These are phyloP conservation scores for Entomobrya multifasciata DNA, from an alignment of 2,888 invertebrate species.

Conservation along the genomic window DNA sequence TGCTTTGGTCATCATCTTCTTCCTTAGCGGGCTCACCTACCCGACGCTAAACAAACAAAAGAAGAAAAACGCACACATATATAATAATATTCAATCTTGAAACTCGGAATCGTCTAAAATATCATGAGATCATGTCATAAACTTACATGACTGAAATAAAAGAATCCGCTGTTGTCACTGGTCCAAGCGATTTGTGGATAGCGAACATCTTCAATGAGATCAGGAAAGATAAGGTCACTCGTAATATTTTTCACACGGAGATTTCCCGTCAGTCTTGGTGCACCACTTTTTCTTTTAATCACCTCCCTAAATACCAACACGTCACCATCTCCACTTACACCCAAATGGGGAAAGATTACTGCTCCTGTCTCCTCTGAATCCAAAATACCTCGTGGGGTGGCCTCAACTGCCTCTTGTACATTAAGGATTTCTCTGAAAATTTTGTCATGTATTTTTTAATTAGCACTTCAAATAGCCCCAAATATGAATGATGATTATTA, in stretches of 20 bases:
- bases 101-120: no score
- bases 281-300: slow-evolving; percentile 82
- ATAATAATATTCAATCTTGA: no score
- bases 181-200: slow-evolving; percentile 97
- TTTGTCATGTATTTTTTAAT: not conserved
- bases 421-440: slow-evolving; percentile 87
- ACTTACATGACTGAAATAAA: slow-evolving; percentile 84
- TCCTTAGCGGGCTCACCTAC: slow-evolving; percentile 83
- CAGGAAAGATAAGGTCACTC: slow-evolving; percentile 91
- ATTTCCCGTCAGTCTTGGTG: slow-evolving; percentile 71
- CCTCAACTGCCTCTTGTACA: slow-evolving; percentile 89
- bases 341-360: slow-evolving; percentile 87
- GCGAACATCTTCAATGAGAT: slow-evolving; percentile 93
- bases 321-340: slow-evolving; percentile 94
- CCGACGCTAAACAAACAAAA: slow-evolving; percentile 34
- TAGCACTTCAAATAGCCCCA: not conserved
- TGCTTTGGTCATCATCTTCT: slow-evolving; percentile 92
- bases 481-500: no score
- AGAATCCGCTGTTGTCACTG: slow-evolving; percentile 95
- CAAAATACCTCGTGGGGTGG: slow-evolving; percentile 92
- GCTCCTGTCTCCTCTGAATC: slow-evolving; percentile 98
- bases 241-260: slow-evolving; percentile 86
- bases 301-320: slow-evolving; percentile 88
- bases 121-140: no score
- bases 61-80: no score